These are phyloP conservation scores for Parthenolecanium corni DNA, from an alignment of 2,888 invertebrate genomes.

Conservation along the genomic window DNA sequence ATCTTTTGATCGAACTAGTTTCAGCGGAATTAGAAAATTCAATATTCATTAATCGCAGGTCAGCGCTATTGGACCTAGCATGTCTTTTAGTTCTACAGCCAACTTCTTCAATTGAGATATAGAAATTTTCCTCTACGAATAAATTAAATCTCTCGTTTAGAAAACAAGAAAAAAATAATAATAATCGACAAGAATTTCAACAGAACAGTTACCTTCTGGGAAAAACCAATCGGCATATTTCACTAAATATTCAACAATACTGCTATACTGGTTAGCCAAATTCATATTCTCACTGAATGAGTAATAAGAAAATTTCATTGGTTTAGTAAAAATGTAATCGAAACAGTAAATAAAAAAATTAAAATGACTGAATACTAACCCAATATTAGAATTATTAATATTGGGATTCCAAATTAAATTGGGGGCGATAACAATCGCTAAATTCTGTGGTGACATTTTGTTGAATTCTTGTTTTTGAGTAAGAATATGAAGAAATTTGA, in stretches of 20 bases:
- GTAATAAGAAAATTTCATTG: no score
- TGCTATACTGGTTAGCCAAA: slow-evolving; percentile 67
- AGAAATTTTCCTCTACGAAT: slow-evolving; percentile 53
- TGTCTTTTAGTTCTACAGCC: slow-evolving; percentile 37
- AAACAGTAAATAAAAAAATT: no score
- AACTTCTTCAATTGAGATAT: slow-evolving; percentile 47
- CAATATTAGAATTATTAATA: slow-evolving; percentile 46
- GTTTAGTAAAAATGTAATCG: no score
- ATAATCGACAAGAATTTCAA: not conserved
- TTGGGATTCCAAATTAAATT: slow-evolving; percentile 77
- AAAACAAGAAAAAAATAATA: not conserved
- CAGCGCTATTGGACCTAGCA: slow-evolving; percentile 49
- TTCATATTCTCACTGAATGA: slow-evolving; percentile 51
- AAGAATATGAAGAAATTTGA: slow-evolving; percentile 78
- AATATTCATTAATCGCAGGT: slow-evolving; percentile 40
- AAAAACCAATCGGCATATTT: slow-evolving; percentile 73
- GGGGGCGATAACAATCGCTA: slow-evolving; percentile 93
- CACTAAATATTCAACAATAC: slow-evolving; percentile 72
- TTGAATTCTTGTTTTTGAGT: slow-evolving; percentile 74
- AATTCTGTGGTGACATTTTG: slow-evolving; percentile 94
- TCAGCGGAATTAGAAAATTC: slow-evolving; percentile 6
- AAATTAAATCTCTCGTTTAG: slow-evolving; percentile 16
- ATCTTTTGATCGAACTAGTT: slow-evolving; percentile 13
- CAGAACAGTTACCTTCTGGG: slow-evolving; percentile 45
- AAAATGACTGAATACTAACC: slow-evolving; percentile 37